Conservation (phyloP, 2,797 vertebrate genomes). For the Sus cebifrons region DNA sequence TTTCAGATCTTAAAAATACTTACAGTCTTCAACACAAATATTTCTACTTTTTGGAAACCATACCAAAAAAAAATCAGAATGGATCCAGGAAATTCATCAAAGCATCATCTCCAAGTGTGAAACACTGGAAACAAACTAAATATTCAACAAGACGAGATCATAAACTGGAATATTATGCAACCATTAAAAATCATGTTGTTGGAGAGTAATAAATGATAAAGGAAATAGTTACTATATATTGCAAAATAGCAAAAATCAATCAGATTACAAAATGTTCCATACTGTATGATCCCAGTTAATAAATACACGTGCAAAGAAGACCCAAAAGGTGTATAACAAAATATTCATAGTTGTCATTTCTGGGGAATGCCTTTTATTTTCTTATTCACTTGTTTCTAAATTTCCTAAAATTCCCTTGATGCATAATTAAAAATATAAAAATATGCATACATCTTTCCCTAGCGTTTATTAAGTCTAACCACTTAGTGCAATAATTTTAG, state of each 20-base stretch:
- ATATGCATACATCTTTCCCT: background rate
- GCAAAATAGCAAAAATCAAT: constrained; percentile 25
- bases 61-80: background rate
- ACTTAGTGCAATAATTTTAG: constrained; percentile 43
- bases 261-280: background rate
- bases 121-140: background rate
- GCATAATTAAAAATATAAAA: background rate
- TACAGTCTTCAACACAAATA: background rate
- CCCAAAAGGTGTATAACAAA: background rate
- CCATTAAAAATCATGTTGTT: constrained; percentile 2
- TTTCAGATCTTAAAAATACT: background rate
- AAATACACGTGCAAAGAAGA: constrained; percentile 1
- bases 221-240: background rate
- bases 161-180: background rate
- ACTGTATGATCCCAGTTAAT: background rate
- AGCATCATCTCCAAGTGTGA: constrained; percentile 22
- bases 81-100: background rate
- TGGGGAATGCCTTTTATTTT: background rate
- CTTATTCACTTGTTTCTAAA: constrained; percentile 34
- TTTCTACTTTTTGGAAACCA: constrained; percentile 22
- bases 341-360: constrained; percentile 13
- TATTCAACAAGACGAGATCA: background rate
- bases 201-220: background rate
- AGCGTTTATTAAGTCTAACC: background rate
- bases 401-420: background rate